Base-by-base conservation (phyloP, 2,113 vertebrate genomes). In the Colistium nudipinnis region DNA sequence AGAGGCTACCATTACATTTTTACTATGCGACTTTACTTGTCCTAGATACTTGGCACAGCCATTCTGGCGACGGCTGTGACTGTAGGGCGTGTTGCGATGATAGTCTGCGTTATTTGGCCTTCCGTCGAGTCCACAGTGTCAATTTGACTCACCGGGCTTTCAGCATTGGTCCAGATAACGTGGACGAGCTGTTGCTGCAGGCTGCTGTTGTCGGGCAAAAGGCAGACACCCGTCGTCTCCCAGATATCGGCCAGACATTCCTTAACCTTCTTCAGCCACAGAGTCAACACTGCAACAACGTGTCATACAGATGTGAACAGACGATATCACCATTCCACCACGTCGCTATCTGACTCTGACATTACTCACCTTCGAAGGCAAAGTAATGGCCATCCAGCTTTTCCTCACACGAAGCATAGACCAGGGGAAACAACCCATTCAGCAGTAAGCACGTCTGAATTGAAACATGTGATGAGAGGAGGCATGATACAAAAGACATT, bases 131-230 rank as follows among this genome's bases (percentile, higher is more conserved):
- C 41, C 1, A 51, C 4, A 49, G 60, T 16, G 12, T 35, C 54
- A 27, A 9, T 41, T 17, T 6, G 39, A 84, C 90, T 94, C 89
- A 97, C 96, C 7, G 87, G 95, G 24, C 92, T 94, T 82, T 96
- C 95, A 2, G 94, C 93, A 0, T 90, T 94, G 88, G 88, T 93
- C 96, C 96, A 96, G 56, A 94, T 68, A 11, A 96, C 83, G 71
- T 90, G 89, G 38, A 81, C 73, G 55, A 97, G 89, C 25, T 76
- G 71, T 31, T 63, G 83, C 54, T 85, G 89, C 10, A 94, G 84
- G 16, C 59, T 7, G 0, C 88, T 27, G 43, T 83, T 35, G 16
- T 86, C 86, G 0, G 56, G 52, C 64, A 96, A 78, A 27, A 95
- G 17, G 1, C 57, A 81, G 17, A 24, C 76, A 1, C 75, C 87